These are phyloP conservation scores for Electrona antarctica DNA, from an alignment of 2,113 vertebrate genomes.

Conservation along the genomic window DNA sequence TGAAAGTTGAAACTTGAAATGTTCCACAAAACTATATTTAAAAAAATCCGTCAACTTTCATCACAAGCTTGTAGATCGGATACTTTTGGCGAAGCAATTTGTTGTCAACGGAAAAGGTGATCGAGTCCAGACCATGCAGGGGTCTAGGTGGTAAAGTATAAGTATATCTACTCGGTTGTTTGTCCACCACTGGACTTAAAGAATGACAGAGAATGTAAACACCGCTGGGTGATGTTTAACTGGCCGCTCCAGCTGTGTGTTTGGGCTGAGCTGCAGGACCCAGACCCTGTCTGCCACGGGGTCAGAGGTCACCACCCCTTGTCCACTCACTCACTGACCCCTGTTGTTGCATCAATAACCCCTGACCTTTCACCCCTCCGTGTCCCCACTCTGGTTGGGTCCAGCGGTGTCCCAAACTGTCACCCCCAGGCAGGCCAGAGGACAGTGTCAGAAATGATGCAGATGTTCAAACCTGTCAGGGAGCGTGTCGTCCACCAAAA, in stretches of 20 bases:
- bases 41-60: no score
- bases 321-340: slow-evolving; percentile 46
- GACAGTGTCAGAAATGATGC: slow-evolving; percentile 20
- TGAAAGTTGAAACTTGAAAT: no score
- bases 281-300: slow-evolving; percentile 40
- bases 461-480: neutral
- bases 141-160: no score
- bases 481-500: no score
- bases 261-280: slow-evolving; percentile 2
- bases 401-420: slow-evolving; percentile 16
- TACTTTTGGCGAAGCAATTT: no score
- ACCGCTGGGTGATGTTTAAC: neutral
- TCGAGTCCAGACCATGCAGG: no score
- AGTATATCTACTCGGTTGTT: no score
- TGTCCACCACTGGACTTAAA: neutral
- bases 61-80: no score
- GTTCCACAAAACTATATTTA: no score
- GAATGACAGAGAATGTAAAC: neutral
- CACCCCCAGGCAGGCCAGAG: slow-evolving; percentile 7
- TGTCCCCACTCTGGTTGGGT: slow-evolving; percentile 33
- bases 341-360: slow-evolving; percentile 48
- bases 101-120: no score
- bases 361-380: slow-evolving; percentile 45
- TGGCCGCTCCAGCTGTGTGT: slow-evolving; percentile 22
- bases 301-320: slow-evolving; percentile 55